Conservation (phyloP, 2,797 vertebrate genomes). For the Ispidina picta region DNA sequence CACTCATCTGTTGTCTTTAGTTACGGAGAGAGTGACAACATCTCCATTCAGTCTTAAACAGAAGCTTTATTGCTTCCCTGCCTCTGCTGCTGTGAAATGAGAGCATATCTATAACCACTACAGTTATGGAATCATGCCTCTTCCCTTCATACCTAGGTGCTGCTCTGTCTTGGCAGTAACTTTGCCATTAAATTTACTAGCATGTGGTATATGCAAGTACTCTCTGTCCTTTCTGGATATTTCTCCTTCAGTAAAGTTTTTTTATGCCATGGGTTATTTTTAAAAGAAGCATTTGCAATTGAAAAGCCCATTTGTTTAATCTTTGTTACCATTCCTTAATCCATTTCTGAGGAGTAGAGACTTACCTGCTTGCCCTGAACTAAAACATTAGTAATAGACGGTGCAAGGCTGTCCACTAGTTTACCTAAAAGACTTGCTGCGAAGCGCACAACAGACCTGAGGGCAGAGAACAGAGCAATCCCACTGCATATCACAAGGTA, state of each 20-base stretch:
- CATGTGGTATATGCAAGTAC: neutral
- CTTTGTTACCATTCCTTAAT: constrained; percentile 38
- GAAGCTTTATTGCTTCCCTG: neutral
- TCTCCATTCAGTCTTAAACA: neutral
- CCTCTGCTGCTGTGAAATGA: neutral
- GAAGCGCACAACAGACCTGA: constrained; percentile 97
- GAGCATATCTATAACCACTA: neutral
- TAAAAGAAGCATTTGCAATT: constrained; percentile 12
- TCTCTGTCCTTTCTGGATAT: neutral
- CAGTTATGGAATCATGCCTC: neutral
- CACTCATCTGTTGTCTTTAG: neutral
- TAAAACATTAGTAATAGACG: constrained; percentile 99
- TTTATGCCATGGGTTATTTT: neutral
- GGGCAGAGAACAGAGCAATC: constrained; percentile 89
- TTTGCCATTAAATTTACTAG: neutral
- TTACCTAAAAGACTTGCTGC: constrained; percentile 99
- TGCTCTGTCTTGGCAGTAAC: neutral
- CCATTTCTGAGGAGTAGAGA: constrained; percentile 68
- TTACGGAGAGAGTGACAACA: neutral
- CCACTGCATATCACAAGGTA: constrained; percentile 75
- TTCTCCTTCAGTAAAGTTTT: neutral
- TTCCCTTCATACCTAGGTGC: neutral
- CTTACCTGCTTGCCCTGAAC: constrained; percentile 99
- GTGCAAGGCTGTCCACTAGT: constrained; percentile 99
- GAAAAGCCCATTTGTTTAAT: constrained; percentile 1